A percentile compares a stretch with the other conserved stretches of the same genome.
Conservation (phyloP, 2,888 invertebrate genomes). For the Netelia fuscicornis region DNA sequence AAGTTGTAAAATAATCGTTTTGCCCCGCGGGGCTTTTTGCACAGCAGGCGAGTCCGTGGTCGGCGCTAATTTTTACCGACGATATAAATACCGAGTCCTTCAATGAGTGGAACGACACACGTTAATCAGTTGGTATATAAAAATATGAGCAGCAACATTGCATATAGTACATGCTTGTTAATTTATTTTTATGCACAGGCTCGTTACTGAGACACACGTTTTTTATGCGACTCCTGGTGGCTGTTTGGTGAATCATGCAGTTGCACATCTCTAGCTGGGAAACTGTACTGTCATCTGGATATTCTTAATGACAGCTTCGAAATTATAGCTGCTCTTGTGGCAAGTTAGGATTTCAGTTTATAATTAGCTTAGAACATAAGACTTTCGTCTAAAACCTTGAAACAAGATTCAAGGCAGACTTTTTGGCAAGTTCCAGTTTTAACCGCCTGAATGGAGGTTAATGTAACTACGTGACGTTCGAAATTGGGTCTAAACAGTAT, state of each 20-base stretch:
- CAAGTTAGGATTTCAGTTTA: too few relatives aligned
- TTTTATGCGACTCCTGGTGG: too few relatives aligned
- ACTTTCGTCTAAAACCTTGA: too few relatives aligned
- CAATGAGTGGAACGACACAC: constrained; percentile 15
- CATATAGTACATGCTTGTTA: background rate
- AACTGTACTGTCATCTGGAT: too few relatives aligned
- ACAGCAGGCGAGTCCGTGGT: background rate
- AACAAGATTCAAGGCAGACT: background rate
- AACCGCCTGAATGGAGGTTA: background rate
- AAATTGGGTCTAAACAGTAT: background rate
- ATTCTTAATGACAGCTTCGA: too few relatives aligned
- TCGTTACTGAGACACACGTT: too few relatives aligned
- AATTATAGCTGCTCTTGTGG: too few relatives aligned
- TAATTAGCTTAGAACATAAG: too few relatives aligned
- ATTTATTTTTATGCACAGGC: too few relatives aligned
- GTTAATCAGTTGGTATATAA: background rate
- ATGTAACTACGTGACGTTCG: constrained; percentile 19
- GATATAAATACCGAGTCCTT: constrained; percentile 42
- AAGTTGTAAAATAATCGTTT: constrained; percentile 49
- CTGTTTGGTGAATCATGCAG: too few relatives aligned
- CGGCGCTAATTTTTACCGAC: constrained; percentile 11
- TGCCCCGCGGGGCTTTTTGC: background rate
- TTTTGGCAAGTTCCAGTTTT: background rate
- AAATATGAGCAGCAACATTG: background rate
- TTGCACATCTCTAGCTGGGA: too few relatives aligned